Percentiles rank a stretch among this genome's conserved stretches.
These are phyloP conservation scores for Alauda arvensis DNA, from an alignment of 2,797 vertebrate species.

Conservation along the genomic window DNA sequence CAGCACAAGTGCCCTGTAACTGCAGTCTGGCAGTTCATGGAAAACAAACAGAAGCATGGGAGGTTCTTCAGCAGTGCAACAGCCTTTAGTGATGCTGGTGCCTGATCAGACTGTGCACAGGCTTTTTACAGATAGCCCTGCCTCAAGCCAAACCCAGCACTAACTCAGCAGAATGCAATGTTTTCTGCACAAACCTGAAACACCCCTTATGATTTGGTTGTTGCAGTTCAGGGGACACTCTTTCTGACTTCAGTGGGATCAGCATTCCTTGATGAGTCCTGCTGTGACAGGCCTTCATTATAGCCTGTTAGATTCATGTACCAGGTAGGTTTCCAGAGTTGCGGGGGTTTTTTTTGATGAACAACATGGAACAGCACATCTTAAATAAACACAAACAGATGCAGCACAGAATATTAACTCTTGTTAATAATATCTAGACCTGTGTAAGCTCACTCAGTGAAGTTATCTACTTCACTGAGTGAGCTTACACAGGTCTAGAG, in stretches of 20 bases:
- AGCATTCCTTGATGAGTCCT: neutral
- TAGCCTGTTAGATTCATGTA: neutral
- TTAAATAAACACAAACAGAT: neutral
- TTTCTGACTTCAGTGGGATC: neutral
- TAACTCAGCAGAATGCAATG: neutral
- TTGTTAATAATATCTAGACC: too few relatives aligned
- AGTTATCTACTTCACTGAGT: neutral
- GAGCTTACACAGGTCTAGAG: neutral
- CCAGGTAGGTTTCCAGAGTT: neutral
- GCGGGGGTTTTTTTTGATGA: neutral
- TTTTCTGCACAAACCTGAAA: neutral
- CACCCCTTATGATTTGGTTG: neutral
- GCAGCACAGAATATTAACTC: neutral
- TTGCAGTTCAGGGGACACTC: neutral
- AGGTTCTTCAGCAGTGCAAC: neutral
- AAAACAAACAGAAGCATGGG: neutral
- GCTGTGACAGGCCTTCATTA: neutral
- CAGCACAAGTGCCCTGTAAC: neutral
- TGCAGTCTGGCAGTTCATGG: neutral
- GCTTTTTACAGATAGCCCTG: neutral
- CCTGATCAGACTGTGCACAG: neutral
- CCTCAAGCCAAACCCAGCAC: neutral
- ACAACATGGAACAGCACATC: neutral
- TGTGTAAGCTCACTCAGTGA: too few relatives aligned
- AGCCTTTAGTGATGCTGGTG: neutral